Base-by-base conservation (phyloP, 1,140 invertebrate species). In the Euglossa dilemma region DNA sequence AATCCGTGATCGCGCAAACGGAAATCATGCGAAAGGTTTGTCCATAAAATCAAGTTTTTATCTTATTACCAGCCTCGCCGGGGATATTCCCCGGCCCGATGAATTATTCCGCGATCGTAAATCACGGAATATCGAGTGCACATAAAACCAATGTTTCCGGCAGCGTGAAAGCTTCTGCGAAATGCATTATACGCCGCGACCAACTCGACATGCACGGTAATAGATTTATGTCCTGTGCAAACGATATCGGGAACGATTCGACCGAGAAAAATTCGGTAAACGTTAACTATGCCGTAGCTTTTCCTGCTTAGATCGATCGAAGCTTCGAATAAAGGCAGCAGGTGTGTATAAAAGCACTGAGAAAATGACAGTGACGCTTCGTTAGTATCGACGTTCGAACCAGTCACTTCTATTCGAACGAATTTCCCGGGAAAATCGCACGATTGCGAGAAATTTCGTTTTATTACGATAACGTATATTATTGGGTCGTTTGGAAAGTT, bases 41-140 rank as follows among this genome's bases (percentile, higher is more conserved):
- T 64, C 59, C 47, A 52, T 80, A 52, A 72, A 74, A 45, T 73
- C 70, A 64, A n/a, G 56, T 73, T 25, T 74, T 54, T 74, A 80
- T 74, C 28, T 64, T 64, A 56, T 74, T 63, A 74, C 70, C 47
- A 43, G 16, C 18, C 25, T 63, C 50, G 28, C 23, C 20, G 6
- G 47, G 50, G 25, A 47, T 36, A 36, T n/a, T 52, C 52, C 52
- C 43, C 43, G 36, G 16, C 36, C 28, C 61, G 59, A 74, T 74
- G 79, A 74, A 80, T 80, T 80, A 80, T 80, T 72, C 69, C 50
- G 23, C 8, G 54, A 80, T 80, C 77, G 67, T 80, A 80, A 80
- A 80, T 80, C 67, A 80, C 67, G 43, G 20, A 71, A 61, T 71
- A 80, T 80, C 77, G 77, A 80, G 66, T 71, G 67, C 54, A 45